Evolutionary conservation across 2,888 invertebrate species (phyloP), one percentile per base, ranked within the genome.

Genomic region (Megamerina dolium): DNA sequence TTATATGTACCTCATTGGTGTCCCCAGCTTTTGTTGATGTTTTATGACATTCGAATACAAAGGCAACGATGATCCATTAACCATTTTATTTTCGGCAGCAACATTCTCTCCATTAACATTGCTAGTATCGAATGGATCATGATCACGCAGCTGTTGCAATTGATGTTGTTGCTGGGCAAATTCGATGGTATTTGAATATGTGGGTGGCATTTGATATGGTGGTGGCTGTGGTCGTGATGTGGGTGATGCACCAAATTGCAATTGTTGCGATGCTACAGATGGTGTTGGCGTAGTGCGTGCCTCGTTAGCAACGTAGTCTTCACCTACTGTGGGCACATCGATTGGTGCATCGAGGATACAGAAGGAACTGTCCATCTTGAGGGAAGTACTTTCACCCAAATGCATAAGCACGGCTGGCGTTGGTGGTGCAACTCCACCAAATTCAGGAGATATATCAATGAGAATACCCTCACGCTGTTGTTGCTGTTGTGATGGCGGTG

Each of bases 281-380:
- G 48, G 45, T 4, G 49, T 43, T 3, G 44, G 53, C n/a, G 50
- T 37, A 40, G 3, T 55, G 5, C 48, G 39, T 12, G 38, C 42
- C 21, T 46, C 39, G 12, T 46, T 40, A 17, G 38, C 61, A 50
- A 6, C 33, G 17, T 43, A 43, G 9, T 49, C 41, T 9, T 60
- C 60, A 8, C 54, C 56, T 27, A 63, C 65, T 1, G 72, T 72
- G 41, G 82, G 81, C 34, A 82, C 79, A 64, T 85, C 84, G 40
- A 85, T 85, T 0, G 86, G 85, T 53, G 83, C 81, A 63, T 86
- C 86, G 1, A 87, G 69, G 51, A 87, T 72, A 13, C 83, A 84
- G 46, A 69, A 64, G 1, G 64, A 60, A 42, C 59, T 68, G 43
- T 68, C 66, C 39, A 59, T 50, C 40, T 66, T 65, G 41, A 53